A percentile compares a stretch with the other conserved stretches of the same genome.
These are phyloP conservation scores for Pecten maximus DNA, from an alignment of 2,888 invertebrate species.

Conservation along the genomic window DNA sequence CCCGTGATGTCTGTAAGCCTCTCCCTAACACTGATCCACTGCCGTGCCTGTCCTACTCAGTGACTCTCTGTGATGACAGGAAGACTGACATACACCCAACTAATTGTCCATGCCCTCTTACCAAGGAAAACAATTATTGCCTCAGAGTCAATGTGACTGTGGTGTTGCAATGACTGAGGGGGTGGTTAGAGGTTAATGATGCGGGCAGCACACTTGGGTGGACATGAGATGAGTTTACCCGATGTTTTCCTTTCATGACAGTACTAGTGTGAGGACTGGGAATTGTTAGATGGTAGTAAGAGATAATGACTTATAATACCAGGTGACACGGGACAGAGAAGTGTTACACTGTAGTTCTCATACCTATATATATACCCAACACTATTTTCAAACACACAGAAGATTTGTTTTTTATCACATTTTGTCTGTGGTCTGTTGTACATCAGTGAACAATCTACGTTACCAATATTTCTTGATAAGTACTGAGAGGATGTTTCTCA, in stretches of 20 bases:
- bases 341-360: too few relatives aligned
- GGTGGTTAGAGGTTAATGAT: conserved; percentile 21
- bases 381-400: too few relatives aligned
- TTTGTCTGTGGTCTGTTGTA: too few relatives aligned
- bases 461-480: too few relatives aligned
- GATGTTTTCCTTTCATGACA: background rate
- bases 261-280: background rate
- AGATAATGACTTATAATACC: too few relatives aligned
- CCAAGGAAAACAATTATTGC: conserved; percentile 27
- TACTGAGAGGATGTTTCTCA: too few relatives aligned
- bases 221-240: background rate
- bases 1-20: background rate
- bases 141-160: background rate
- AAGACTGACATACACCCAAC: conserved; percentile 16
- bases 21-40: background rate
- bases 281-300: too few relatives aligned
- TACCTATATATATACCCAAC: too few relatives aligned
- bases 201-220: background rate
- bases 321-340: too few relatives aligned
- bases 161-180: background rate
- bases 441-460: too few relatives aligned
- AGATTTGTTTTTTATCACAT: too few relatives aligned
- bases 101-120: conserved; percentile 35
- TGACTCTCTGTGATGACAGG: background rate
- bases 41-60: background rate